Evolutionary conservation across 2,888 invertebrate genomes (phyloP).

Genomic region (Cremastobaeus sp.): DNA sequence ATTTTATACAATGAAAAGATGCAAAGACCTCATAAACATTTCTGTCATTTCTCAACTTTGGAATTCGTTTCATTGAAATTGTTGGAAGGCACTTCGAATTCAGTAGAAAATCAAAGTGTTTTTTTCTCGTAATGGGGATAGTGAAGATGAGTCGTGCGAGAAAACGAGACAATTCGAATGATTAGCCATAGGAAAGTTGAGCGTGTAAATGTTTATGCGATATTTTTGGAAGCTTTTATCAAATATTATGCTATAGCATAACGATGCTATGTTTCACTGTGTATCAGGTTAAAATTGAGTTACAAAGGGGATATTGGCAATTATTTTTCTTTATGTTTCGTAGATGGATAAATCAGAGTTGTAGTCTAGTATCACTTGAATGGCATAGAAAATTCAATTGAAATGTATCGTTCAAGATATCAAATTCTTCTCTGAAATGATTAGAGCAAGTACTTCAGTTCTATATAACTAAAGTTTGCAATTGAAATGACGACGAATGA

Average conservation of each 20-base stretch:
- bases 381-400: background rate
- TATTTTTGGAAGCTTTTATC: constrained; percentile 13
- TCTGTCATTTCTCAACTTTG: constrained; percentile 40
- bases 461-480: too few species aligned
- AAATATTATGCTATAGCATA: constrained; percentile 31
- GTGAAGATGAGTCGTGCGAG: background rate
- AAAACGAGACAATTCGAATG: background rate
- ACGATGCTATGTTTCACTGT: constrained; percentile 23
- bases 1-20: constrained; percentile 37
- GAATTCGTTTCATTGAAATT: constrained; percentile 47
- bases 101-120: constrained; percentile 41
- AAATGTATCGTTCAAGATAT: too few species aligned
- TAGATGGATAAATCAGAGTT: constrained; percentile 14
- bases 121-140: constrained; percentile 12
- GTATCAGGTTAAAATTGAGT: constrained; percentile 13
- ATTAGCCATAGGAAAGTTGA: constrained; percentile 37
- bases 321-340: constrained; percentile 2
- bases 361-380: constrained; percentile 24
- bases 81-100: constrained; percentile 55
- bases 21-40: constrained; percentile 51
- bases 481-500: too few species aligned
- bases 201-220: constrained; percentile 44
- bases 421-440: too few species aligned
- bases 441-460: too few species aligned
- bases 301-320: constrained; percentile 9